Evolutionary conservation across 2,888 invertebrate genomes (phyloP).

Genomic region (Chironomus riparius): DNA sequence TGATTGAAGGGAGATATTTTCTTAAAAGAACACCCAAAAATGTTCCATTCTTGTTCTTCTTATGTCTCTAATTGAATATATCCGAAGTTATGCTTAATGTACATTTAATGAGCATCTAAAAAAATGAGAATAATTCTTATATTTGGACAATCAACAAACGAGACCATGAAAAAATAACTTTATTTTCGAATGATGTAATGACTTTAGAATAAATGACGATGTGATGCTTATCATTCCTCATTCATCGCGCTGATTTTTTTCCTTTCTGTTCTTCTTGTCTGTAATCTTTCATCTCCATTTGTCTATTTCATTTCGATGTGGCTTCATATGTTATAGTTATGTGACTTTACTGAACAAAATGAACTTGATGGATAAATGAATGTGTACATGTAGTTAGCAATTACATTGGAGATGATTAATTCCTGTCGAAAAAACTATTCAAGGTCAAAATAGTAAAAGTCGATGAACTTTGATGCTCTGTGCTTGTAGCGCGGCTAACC

Average conservation of each 20-base stretch:
- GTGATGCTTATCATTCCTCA: conserved; percentile 12
- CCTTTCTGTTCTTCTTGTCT: background rate
- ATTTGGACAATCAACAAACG: background rate
- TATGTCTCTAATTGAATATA: conserved; percentile 16
- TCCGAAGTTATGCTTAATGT: background rate
- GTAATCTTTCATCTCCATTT: conserved; percentile 13
- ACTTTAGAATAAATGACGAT: background rate
- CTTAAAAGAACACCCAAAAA: conserved; percentile 19
- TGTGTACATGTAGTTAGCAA: background rate
- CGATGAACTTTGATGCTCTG: background rate
- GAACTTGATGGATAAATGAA: background rate
- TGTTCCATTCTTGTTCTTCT: background rate
- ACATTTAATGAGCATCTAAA: background rate
- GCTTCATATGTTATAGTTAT: background rate
- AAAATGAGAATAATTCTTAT: background rate
- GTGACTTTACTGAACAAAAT: background rate
- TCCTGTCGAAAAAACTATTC: background rate
- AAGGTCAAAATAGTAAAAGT: conserved; percentile 11
- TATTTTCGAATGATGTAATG: conserved; percentile 16
- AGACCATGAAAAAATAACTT: conserved; percentile 18
- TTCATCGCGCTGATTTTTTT: background rate
- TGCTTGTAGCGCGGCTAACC: too few species aligned
- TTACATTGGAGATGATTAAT: background rate
- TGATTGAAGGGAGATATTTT: background rate
- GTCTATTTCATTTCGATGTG: background rate